Evolutionary conservation across 2,888 invertebrate genomes (phyloP).

Genomic region (Apamea crenata): DNA sequence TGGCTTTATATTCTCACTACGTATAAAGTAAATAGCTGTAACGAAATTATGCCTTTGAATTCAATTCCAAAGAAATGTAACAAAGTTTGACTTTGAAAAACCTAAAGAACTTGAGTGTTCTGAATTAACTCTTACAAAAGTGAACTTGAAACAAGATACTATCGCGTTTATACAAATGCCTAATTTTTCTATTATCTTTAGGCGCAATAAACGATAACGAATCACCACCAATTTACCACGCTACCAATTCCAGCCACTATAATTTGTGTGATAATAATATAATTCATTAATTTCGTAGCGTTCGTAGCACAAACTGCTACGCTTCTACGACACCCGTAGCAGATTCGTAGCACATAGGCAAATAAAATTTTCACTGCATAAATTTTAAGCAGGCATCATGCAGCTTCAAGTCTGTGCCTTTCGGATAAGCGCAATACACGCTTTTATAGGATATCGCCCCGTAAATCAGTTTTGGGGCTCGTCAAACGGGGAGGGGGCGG

Average conservation of each 20-base stretch:
- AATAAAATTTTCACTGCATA: constrained; percentile 10
- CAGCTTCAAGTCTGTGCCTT: constrained; percentile 29
- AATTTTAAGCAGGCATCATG: constrained; percentile 3
- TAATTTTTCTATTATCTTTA: background rate
- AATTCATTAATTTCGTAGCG: constrained; percentile 24
- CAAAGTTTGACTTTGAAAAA: constrained; percentile 8
- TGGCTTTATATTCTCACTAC: background rate
- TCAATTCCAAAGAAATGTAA: constrained; percentile 21
- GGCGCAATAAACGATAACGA: background rate
- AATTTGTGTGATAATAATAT: background rate
- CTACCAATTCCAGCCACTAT: background rate
- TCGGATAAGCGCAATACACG: constrained; percentile 54
- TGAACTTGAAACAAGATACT: constrained; percentile 20
- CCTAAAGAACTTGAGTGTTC: constrained; percentile 2
- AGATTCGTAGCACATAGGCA: constrained; percentile 4
- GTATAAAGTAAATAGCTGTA: constrained; percentile 5
- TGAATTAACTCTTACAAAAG: constrained; percentile 8
- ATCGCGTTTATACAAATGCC: background rate
- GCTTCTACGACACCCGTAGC: constrained; percentile 35
- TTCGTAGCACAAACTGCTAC: constrained; percentile 42
- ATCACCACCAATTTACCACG: background rate
- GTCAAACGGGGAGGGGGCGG: constrained; percentile 67
- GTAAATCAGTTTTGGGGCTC: constrained; percentile 78
- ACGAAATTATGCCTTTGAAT: constrained; percentile 19
- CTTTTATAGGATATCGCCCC: constrained; percentile 73